These are phyloP conservation scores for Gambusia affinis DNA, from an alignment of 2,113 vertebrate genomes.

Conservation along the genomic window DNA sequence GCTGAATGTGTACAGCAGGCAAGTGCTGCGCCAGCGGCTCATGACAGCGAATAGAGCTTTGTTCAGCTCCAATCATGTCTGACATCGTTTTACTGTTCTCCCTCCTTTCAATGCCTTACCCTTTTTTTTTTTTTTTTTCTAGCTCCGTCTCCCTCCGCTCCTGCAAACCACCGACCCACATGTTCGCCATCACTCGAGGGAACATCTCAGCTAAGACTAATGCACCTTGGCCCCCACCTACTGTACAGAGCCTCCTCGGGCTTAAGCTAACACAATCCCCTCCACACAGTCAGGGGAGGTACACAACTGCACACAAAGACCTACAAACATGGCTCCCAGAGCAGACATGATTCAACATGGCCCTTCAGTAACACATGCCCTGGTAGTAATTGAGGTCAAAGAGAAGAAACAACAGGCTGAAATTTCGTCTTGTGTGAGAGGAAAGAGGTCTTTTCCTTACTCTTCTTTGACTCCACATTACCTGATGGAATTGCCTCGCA, in stretches of 20 bases:
- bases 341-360: constrained; percentile 69
- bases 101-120: constrained; percentile 38
- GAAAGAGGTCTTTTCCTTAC: constrained; percentile 43
- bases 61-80: constrained; percentile 60
- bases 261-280: constrained; percentile 55
- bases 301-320: constrained; percentile 18
- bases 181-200: constrained; percentile 54
- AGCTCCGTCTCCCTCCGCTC: neutral
- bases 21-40: constrained; percentile 31
- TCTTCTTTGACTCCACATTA: constrained; percentile 48
- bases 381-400: constrained; percentile 77
- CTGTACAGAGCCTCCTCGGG: constrained; percentile 49
- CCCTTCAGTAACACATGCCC: constrained; percentile 63
- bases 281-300: constrained; percentile 40
- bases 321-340: constrained; percentile 36
- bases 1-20: constrained; percentile 37
- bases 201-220: constrained; percentile 68
- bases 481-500: constrained; percentile 54
- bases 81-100: constrained; percentile 65
- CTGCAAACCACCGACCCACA: constrained; percentile 52
- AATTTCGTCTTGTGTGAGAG: constrained; percentile 51
- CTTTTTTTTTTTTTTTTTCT: neutral
- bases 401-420: constrained; percentile 70
- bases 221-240: constrained; percentile 63
- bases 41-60: constrained; percentile 47